phyloP scores from a whole-genome alignment of 2,113 vertebrate genomes.

The Lycaon pictus region DNA sequence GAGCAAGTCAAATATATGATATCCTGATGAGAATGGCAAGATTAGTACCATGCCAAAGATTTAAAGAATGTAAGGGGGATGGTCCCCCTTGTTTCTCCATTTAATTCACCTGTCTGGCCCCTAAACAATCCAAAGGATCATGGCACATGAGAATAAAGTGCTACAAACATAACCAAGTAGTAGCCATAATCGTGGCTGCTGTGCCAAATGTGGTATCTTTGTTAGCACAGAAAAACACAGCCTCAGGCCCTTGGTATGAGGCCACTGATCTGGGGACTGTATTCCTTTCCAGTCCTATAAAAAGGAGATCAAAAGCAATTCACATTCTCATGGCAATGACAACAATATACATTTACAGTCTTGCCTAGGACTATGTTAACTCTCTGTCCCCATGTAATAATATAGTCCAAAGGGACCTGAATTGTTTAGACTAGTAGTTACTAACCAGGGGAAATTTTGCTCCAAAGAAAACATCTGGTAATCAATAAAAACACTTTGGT shows the following conservation, averaged over 20 bases:
- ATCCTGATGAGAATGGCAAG: neutral
- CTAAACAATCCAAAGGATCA: neutral
- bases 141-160: neutral
- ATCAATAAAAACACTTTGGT: neutral
- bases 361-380: conserved; percentile 28
- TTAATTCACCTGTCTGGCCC: neutral
- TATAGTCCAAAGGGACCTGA: neutral
- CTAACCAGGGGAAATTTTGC: neutral
- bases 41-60: neutral
- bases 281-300: conserved; percentile 46
- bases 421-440: conserved; percentile 22
- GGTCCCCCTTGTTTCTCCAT: neutral
- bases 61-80: neutral
- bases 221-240: conserved; percentile 9
- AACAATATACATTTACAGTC: conserved; percentile 36
- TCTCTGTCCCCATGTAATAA: neutral
- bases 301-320: conserved; percentile 37
- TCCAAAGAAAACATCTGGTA: neutral
- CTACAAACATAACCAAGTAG: neutral
- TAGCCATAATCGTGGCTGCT: neutral
- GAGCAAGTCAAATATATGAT: neutral
- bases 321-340: neutral
- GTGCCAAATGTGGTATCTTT: neutral
- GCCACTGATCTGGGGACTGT: conserved; percentile 14
- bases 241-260: neutral